Base-by-base conservation (phyloP, 2,797 vertebrate genomes). In the Rhinichthys osculus region DNA sequence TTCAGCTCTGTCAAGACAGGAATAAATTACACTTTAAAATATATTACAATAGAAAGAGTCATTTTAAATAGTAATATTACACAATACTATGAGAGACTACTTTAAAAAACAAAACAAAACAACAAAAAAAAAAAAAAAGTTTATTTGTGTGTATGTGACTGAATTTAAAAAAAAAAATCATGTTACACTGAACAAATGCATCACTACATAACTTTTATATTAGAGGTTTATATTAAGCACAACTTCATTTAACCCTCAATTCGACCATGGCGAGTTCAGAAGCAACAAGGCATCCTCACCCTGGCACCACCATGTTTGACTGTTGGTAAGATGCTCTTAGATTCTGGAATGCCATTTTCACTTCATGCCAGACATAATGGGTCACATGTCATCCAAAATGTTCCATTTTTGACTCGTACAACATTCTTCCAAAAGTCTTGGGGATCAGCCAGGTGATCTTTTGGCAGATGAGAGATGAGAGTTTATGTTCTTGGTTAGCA, bases 391-490 rank as follows among this genome's bases (percentile, higher is more conserved):
- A 85, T 85, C 84, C 84, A 85, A 85, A 80, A 38, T 21, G 35
- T 80, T 80, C 40, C 16, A 52, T 80, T 85, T 85, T 80, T 79
- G 52, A 80, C 77, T 80, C 21, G 8, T 5, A 70, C 8, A 85
- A 80, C 84, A 85, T 85, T 66, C 54, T 57, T 85, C 23, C 69
- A 52, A 50, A 80, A 64, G 77, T 50, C 54, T 80, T 85, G 84
- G 77, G 69, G 77, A 72, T 80, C 67, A 73, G 84, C 77, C 84
- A 85, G 77, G 84, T 80, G 67, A 69, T 85, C 69, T 80, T 50
- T 52, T 85, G 84, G 84, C 77, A 73, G 54, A 85, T 71, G 64
- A 42, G 47, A 84, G 50, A 59, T 35, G 83, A 85, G 83, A 21
- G 38, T 40, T 50, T 71, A 66, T 85, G 84, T 73, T 71, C n/a